Evolutionary conservation across 2,113 vertebrate genomes (phyloP), one percentile per base, ranked within the genome.

Genomic region (Aepyceros melampus): DNA sequence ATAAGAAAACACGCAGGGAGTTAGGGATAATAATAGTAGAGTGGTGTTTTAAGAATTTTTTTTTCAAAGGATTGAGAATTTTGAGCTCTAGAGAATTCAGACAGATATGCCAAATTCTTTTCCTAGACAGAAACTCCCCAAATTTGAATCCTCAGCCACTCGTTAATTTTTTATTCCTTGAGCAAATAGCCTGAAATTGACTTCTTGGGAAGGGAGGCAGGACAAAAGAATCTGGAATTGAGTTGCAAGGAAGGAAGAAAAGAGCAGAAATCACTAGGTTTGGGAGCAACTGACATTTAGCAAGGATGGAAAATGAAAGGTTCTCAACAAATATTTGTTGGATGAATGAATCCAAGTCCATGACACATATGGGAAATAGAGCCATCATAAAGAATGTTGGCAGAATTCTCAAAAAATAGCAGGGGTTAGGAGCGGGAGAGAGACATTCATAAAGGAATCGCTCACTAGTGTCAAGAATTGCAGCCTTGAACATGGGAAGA

Each of bases 1-100:
- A 97, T 13, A 96, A 95, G 98, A 97, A 98, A 98, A 97, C 98
- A 98, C 7, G 88, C 67, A 85, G 96, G 81, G 94, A 96, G 94
- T 97, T 92, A 89, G 60, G 62, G 74, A 92, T 78, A 96, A 81
- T 92, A 94, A 97, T 17, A 82, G 76, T 12, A 84, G 15, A 53
- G 47, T n/a, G 19, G 43, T 29, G 67, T 83, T 71, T 55, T 43
- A 67, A 0, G 5, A 78, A 90, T 94, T 74, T 74, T 74, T 67
- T 74, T 74, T 36, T 9, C 33, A 40, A 86, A 47, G 82, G 62
- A 60, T 6, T 2, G 74, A 89, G 62, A 96, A 88, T 87, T 89
- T 62, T 49, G 21, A 85, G 87, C 60, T 71, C 55, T 17, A 79
- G 25, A 88, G 53, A 95, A 88, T 9, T 88, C 27, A 11, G 62